Percentiles rank a stretch among this genome's conserved stretches.
Evolutionary conservation across 2,113 vertebrate genomes (phyloP).

Genomic region (Plotosus lineatus): DNA sequence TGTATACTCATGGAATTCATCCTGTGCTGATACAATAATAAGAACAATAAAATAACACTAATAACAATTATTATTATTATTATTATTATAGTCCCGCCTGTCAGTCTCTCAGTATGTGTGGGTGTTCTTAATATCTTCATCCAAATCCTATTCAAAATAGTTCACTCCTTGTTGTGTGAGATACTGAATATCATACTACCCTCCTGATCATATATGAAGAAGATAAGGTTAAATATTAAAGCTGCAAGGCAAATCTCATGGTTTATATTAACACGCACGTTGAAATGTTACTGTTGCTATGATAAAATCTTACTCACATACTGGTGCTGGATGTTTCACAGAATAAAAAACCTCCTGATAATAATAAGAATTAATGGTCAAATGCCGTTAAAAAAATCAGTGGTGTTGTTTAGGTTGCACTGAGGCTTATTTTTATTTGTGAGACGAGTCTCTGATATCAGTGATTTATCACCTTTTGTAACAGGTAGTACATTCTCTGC

Average conservation of each 20-base stretch:
- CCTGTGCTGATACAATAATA: not conserved
- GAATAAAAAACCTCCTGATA: not conserved
- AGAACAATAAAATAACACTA: too few species aligned
- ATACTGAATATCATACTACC: not conserved
- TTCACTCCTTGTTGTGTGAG: not conserved
- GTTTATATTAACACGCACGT: not conserved
- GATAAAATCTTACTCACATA: not conserved
- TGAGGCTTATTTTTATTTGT: not conserved
- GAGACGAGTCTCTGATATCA: not conserved
- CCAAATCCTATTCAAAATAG: not conserved
- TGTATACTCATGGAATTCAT: not conserved
- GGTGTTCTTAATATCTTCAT: not conserved
- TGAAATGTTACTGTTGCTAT: not conserved
- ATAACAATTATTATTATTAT: too few species aligned
- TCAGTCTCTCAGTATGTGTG: not conserved
- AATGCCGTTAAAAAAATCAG: not conserved
- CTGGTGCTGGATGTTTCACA: not conserved
- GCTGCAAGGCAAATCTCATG: not conserved
- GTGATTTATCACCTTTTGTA: too few species aligned
- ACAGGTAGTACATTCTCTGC: not conserved
- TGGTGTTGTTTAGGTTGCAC: not conserved
- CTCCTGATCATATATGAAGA: not conserved
- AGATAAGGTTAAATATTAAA: not conserved
- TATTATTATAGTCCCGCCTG: not conserved
- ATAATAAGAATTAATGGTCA: not conserved